A percentile compares a stretch with the other conserved stretches of the same genome.
These are phyloP conservation scores for Halyomorpha halys DNA, from an alignment of 1,140 invertebrate species.

Conservation along the genomic window DNA sequence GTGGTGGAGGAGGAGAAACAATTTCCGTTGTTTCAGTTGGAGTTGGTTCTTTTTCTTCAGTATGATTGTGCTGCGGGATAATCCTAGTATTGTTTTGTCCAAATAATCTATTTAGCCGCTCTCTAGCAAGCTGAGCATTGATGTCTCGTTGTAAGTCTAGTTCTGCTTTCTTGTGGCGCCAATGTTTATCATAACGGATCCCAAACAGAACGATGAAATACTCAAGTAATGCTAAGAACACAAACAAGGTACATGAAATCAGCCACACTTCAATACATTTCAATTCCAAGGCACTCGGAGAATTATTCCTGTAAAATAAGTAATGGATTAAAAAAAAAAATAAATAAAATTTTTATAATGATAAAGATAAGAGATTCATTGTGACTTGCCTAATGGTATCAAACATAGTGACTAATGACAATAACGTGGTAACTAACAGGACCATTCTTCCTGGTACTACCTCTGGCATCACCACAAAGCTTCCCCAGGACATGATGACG, in stretches of 20 bases:
- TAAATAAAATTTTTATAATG: too few species aligned
- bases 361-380: neutral
- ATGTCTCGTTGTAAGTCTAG: conserved; percentile 34
- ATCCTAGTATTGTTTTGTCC: conserved; percentile 16
- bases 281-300: conserved; percentile 49
- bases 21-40: conserved; percentile 12
- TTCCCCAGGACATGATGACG: conserved; percentile 54
- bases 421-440: conserved; percentile 47
- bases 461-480: conserved; percentile 52
- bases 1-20: neutral
- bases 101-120: conserved; percentile 22
- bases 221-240: conserved; percentile 58
- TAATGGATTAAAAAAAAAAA: too few species aligned
- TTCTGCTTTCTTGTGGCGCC: conserved; percentile 43
- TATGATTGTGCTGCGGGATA: conserved; percentile 19
- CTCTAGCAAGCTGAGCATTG: conserved; percentile 26
- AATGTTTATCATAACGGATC: conserved; percentile 49
- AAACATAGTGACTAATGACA: conserved; percentile 52
- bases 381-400: conserved; percentile 45
- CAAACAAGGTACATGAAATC: conserved; percentile 58
- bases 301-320: conserved; percentile 46
- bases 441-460: conserved; percentile 49
- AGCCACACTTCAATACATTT: conserved; percentile 65
- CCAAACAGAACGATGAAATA: conserved; percentile 57
- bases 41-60: conserved; percentile 14